Evolutionary conservation across 1,140 invertebrate genomes (phyloP), one percentile per base, ranked within the genome.

Genomic region (Hypsibius dujardini): DNA sequence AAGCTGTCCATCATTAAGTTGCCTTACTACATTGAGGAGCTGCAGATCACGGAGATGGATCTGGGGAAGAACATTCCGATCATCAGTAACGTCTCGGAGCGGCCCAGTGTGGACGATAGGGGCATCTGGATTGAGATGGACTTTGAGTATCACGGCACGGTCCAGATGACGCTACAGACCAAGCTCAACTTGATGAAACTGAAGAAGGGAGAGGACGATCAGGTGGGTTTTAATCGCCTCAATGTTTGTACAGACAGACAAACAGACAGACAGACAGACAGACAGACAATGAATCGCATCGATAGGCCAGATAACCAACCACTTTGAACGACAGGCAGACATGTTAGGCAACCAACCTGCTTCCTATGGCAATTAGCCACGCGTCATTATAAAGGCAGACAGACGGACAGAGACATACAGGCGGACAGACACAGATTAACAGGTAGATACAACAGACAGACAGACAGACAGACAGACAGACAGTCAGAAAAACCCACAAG

Each of bases 61-160:
- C 80, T 93, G 72, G 90, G 90, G 15, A 83, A 84, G 71, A 84
- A 85, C 14, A 82, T 88, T 14, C 89, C 92, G 45, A 80, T 88
- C 2, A 86, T 96, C 75, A 84, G 87, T 69, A 84, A 85, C 69
- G 84, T 88, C 46, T 84, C 84, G 46, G 84, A 86, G 75, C 90
- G 90, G 0, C 80, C 84, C 69, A 74, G 73, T 69, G 76, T 92
- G 47, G 89, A 97, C 80, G 86, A 89, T 72, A 85, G 87, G 74
- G 94, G 95, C 1, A 80, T 95, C 40, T 98, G 93, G 93, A 81
- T 95, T 1, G 90, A 97, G 80, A 81, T 95, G 14, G 89, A 95
- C 77, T 80, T 98, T 59, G 86, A 85, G 7, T 97, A 97, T 80
- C 86, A 88, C 75, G 95, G 95, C 47, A 85, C 86, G 70, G 85